A percentile compares a stretch with the other conserved stretches of the same genome.
These are phyloP conservation scores for Notoglanidium macrostoma DNA, from an alignment of 2,797 vertebrate species.

Conservation along the genomic window DNA sequence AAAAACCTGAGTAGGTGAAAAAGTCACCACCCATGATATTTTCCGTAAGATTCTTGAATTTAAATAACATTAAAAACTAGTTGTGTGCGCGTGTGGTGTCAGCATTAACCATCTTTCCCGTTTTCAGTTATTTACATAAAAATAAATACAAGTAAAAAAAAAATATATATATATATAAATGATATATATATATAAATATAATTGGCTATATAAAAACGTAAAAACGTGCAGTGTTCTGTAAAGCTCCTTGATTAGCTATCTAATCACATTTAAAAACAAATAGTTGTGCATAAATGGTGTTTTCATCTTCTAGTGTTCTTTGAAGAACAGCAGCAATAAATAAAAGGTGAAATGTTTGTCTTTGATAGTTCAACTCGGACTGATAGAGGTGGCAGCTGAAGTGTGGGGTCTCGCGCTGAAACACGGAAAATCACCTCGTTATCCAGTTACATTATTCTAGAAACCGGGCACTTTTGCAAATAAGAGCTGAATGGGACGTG, in stretches of 20 bases:
- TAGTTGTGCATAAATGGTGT: neutral
- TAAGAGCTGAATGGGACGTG: neutral
- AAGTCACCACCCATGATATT: neutral
- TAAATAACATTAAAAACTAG: too few relatives aligned
- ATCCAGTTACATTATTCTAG: neutral
- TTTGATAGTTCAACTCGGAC: conserved; percentile 33
- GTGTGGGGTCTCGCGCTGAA: conserved; percentile 47
- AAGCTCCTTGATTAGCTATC: too few relatives aligned
- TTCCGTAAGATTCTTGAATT: neutral
- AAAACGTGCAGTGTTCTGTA: neutral
- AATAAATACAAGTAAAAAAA: neutral
- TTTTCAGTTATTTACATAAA: neutral
- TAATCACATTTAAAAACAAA: neutral
- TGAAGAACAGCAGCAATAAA: conserved; percentile 10
- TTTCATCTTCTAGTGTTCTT: neutral
- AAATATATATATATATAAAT: neutral
- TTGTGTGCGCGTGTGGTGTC: too few relatives aligned
- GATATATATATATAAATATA: neutral
- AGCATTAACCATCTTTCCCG: too few relatives aligned
- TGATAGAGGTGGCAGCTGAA: conserved; percentile 51
- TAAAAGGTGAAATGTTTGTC: conserved; percentile 57
- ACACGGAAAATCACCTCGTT: conserved; percentile 20
- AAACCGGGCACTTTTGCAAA: neutral
- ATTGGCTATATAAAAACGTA: too few relatives aligned
- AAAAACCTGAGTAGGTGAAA: neutral